Evolutionary conservation across 2,113 vertebrate genomes (phyloP).

Genomic region (Pionites leucogaster): DNA sequence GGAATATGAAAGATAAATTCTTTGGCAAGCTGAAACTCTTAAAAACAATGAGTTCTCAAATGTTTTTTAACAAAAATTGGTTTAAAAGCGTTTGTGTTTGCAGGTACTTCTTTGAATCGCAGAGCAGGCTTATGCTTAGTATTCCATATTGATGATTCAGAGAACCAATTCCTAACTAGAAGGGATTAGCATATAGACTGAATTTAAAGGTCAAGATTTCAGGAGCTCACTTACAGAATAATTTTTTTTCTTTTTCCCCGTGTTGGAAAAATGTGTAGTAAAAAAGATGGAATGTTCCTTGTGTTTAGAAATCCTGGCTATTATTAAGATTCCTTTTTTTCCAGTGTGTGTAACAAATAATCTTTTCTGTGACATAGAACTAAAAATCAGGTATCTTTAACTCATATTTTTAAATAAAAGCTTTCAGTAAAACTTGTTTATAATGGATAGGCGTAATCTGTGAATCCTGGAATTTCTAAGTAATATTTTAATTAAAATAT

Average conservation of each 20-base stretch:
- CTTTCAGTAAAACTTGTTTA: neutral
- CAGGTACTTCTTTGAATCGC: slow-evolving; percentile 1
- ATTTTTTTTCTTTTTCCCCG: neutral
- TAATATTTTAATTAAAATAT: neutral
- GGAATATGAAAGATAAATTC: slow-evolving; percentile 68
- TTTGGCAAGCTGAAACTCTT: slow-evolving; percentile 49
- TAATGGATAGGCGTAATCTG: neutral
- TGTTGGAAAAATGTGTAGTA: neutral
- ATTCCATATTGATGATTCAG: slow-evolving; percentile 25
- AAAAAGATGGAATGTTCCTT: neutral
- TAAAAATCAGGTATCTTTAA: neutral
- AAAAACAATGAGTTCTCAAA: slow-evolving; percentile 58
- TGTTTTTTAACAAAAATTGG: slow-evolving; percentile 59
- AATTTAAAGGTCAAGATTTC: slow-evolving; percentile 56
- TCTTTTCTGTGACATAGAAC: neutral
- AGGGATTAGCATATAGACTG: slow-evolving; percentile 44
- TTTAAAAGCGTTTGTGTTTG: slow-evolving; percentile 52
- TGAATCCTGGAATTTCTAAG: neutral
- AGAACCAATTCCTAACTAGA: neutral
- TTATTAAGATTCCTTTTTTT: neutral
- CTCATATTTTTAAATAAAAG: neutral
- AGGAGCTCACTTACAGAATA: neutral
- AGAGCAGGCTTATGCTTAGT: neutral
- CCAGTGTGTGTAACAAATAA: neutral
- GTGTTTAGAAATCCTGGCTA: neutral